Percentiles rank a stretch among this genome's conserved stretches.
Evolutionary conservation across 2,797 vertebrate genomes (phyloP).

Genomic region (Anisognathus igniventris): DNA sequence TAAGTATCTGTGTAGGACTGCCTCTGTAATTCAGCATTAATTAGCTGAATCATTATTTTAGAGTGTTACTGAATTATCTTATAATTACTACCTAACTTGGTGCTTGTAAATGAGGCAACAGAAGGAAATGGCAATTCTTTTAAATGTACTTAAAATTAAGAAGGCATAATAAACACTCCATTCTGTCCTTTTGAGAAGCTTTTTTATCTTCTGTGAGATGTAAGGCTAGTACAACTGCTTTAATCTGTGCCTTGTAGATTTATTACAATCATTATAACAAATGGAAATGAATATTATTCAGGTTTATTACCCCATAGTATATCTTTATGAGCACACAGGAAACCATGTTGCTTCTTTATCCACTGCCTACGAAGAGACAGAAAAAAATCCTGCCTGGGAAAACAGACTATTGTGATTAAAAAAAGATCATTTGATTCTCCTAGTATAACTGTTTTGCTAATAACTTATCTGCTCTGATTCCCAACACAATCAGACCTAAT

Average conservation of each 20-base stretch:
- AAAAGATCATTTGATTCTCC: slow-evolving; percentile 57
- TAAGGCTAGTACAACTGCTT: slow-evolving; percentile 38
- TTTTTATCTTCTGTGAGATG: slow-evolving; percentile 39
- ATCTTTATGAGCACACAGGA: slow-evolving; percentile 43
- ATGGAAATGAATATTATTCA: slow-evolving; percentile 55
- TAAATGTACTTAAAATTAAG: slow-evolving; percentile 65
- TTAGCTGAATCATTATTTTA: slow-evolving; percentile 72
- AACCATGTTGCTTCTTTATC: slow-evolving; percentile 54
- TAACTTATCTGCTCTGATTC: slow-evolving; percentile 65
- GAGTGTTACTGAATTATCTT: slow-evolving; percentile 70
- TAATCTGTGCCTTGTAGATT: slow-evolving; percentile 55
- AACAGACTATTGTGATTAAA: slow-evolving; percentile 46
- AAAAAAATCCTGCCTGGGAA: slow-evolving; percentile 31
- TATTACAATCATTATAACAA: slow-evolving; percentile 58
- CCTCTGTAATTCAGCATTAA: slow-evolving; percentile 71
- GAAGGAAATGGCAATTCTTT: slow-evolving; percentile 59
- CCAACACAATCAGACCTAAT: slow-evolving; percentile 59
- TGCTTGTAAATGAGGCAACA: slow-evolving; percentile 66
- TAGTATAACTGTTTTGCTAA: slow-evolving; percentile 60
- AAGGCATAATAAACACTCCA: slow-evolving; percentile 62
- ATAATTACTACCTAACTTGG: slow-evolving; percentile 68
- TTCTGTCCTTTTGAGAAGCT: slow-evolving; percentile 46
- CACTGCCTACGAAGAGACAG: slow-evolving; percentile 14
- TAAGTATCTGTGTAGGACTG: slow-evolving; percentile 65
- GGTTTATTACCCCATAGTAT: slow-evolving; percentile 44